Evolutionary conservation across 2,797 vertebrate species (phyloP).

Genomic region (Podargus strigoides): DNA sequence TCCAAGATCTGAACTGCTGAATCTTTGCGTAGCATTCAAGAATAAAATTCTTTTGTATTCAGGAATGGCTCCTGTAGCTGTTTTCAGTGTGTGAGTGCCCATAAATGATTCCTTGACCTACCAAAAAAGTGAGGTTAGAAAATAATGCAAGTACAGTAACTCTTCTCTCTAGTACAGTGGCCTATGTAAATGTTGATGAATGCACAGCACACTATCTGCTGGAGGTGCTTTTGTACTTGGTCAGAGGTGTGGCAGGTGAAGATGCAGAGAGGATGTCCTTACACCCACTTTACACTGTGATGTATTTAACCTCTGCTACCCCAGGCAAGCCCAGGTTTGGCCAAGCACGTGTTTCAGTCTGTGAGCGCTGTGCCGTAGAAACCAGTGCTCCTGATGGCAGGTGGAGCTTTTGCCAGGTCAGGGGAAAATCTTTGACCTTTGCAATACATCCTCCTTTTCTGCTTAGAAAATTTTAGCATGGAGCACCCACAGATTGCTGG

Average conservation of each 20-base stretch:
- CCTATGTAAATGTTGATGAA: neutral
- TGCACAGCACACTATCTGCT: neutral
- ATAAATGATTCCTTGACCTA: constrained; percentile 8
- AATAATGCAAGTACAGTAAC: neutral
- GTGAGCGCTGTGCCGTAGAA: neutral
- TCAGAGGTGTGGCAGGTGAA: neutral
- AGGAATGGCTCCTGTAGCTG: neutral
- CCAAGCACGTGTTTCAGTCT: rapidly evolving
- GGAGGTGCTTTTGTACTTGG: neutral
- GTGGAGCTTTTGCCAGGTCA: neutral
- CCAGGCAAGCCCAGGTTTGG: neutral
- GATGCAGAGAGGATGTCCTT: neutral
- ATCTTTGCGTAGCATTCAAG: neutral
- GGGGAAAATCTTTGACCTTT: neutral
- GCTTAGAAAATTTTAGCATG: neutral
- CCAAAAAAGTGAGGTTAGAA: neutral
- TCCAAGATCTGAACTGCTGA: neutral
- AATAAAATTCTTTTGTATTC: neutral
- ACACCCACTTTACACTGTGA: neutral
- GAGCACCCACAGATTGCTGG: neutral
- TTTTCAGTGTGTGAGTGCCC: neutral
- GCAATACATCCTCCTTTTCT: neutral
- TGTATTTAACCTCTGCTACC: neutral
- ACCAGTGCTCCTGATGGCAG: neutral
- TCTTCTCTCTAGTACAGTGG: neutral